These are phyloP conservation scores for Drosophila ananassae DNA, from an alignment of 1,140 invertebrate genomes.

Conservation along the genomic window DNA sequence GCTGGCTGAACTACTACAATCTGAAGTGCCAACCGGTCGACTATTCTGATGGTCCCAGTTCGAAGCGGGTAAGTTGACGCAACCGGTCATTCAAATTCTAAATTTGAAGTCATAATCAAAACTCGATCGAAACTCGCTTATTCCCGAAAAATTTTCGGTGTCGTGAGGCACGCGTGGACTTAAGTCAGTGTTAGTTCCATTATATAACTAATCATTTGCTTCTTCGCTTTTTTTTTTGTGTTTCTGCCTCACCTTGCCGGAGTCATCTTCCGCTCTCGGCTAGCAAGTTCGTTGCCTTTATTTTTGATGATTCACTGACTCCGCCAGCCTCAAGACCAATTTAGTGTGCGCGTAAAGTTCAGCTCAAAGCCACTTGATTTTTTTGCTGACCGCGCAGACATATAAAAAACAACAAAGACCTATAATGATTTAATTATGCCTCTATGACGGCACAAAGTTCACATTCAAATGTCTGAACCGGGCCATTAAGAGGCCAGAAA, in stretches of 20 bases:
- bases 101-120: conserved; percentile 10
- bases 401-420: conserved; percentile 8
- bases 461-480: conserved; percentile 34
- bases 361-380: conserved; percentile 39
- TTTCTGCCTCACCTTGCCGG: conserved; percentile 40
- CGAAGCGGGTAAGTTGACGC: conserved; percentile 89
- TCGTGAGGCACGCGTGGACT: conserved; percentile 25
- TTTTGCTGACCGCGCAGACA: conserved; percentile 27
- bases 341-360: conserved; percentile 43
- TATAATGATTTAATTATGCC: conserved; percentile 54
- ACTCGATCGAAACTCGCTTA: conserved; percentile 11
- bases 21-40: conserved; percentile 96
- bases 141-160: conserved; percentile 11
- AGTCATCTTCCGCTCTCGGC: conserved; percentile 40
- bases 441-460: conserved; percentile 41
- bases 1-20: conserved; percentile 95
- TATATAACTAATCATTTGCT: conserved; percentile 40
- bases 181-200: conserved; percentile 29
- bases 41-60: conserved; percentile 92
- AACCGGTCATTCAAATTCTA: conserved; percentile 26
- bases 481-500: conserved; percentile 31
- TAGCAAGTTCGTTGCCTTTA: conserved; percentile 66
- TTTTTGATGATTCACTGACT: conserved; percentile 51
- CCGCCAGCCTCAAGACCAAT: conserved; percentile 45
- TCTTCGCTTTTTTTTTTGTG: conserved; percentile 1